Evolutionary conservation across 2,888 invertebrate genomes (phyloP).

Genomic region (Alviniconcha strummeri): DNA sequence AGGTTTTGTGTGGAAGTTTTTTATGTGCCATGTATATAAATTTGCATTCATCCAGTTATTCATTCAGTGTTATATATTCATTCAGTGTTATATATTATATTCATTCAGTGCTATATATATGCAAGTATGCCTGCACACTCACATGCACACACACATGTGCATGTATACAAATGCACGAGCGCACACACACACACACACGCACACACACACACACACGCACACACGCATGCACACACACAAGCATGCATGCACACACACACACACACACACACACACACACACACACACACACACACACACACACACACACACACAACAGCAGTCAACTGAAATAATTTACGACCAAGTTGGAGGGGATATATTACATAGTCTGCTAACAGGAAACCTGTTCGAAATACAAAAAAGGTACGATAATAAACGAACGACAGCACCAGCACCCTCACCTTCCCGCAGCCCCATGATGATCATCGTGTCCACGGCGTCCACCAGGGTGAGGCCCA

Average conservation of each 20-base stretch:
- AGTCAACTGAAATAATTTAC: too few species aligned
- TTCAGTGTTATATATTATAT: too few species aligned
- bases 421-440: conserved; percentile 21
- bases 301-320: not conserved
- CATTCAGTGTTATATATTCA: too few species aligned
- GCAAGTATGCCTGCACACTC: too few species aligned
- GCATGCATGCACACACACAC: not conserved
- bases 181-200: not conserved
- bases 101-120: too few species aligned
- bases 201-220: not conserved
- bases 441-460: conserved; percentile 94
- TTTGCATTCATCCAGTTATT: too few species aligned
- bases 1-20: not conserved
- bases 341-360: too few species aligned
- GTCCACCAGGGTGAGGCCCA: conserved; percentile 97
- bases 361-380: too few species aligned
- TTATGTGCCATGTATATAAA: too few species aligned
- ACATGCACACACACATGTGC: not conserved
- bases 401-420: too few species aligned
- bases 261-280: not conserved
- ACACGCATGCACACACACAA: not conserved
- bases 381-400: too few species aligned
- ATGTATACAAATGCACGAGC: not conserved
- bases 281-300: not conserved
- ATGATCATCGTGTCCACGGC: conserved; percentile 96